These are phyloP conservation scores for Anthopleura sola DNA, from an alignment of 64 coral and sea anemone genomes.

Conservation along the genomic window DNA sequence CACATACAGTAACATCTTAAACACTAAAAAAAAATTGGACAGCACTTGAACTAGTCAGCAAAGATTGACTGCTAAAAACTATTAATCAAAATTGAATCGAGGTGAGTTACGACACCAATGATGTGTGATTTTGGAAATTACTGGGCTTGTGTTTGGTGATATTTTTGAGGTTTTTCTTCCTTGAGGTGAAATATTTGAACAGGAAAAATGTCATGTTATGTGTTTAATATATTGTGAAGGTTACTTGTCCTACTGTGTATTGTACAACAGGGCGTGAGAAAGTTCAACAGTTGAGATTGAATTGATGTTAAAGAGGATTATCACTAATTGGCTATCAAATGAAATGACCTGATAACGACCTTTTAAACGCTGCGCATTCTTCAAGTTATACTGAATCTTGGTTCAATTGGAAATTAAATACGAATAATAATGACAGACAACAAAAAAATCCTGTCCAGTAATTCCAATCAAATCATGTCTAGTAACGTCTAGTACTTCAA, in stretches of 20 bases:
- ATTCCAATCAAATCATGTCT: too few relatives aligned
- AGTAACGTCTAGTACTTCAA: too few relatives aligned
- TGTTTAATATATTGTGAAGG: neutral
- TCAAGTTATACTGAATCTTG: neutral
- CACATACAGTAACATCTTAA: neutral
- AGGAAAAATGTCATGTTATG: neutral
- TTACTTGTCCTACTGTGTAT: neutral
- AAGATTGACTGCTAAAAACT: neutral
- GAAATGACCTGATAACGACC: neutral
- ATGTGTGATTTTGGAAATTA: neutral
- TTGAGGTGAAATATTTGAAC: neutral
- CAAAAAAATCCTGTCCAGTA: neutral
- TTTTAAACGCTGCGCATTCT: neutral
- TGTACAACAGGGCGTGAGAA: neutral
- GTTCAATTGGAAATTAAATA: neutral
- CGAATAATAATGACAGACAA: neutral
- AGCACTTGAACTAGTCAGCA: neutral
- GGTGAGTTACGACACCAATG: neutral
- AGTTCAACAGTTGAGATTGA: neutral
- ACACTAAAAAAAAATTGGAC: neutral
- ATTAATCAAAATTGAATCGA: neutral
- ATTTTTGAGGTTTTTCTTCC: neutral
- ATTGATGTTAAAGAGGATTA: slow-evolving; percentile 6
- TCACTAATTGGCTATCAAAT: slow-evolving; percentile 3
- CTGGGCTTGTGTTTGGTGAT: neutral